These are phyloP conservation scores for Cyanistes caeruleus DNA, from an alignment of 2,113 vertebrate species.

Conservation along the genomic window DNA sequence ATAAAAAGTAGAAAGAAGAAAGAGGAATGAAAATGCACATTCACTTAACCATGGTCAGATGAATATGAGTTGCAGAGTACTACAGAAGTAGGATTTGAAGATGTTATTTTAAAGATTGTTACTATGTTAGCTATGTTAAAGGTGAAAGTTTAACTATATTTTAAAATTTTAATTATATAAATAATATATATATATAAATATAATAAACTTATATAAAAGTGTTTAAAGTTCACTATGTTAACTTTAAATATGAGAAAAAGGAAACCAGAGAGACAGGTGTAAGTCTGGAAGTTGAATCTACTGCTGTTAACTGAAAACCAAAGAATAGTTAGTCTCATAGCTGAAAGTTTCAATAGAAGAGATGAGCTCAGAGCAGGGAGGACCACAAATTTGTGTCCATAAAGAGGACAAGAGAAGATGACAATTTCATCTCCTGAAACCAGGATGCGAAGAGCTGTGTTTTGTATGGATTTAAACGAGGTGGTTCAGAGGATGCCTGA, in stretches of 20 bases:
- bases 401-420: neutral
- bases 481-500: neutral
- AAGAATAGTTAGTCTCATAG: neutral
- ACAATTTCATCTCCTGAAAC: neutral
- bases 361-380: neutral
- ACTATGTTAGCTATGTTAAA: neutral
- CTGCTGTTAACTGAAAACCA: neutral
- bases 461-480: neutral
- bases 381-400: neutral
- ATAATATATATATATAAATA: neutral
- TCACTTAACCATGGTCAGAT: neutral
- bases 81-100: neutral
- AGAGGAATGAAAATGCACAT: neutral
- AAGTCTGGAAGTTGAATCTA: neutral
- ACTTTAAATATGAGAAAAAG: neutral
- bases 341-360: neutral
- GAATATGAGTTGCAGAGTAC: neutral
- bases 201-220: neutral
- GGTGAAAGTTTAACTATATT: neutral
- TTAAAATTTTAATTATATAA: neutral
- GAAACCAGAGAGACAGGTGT: neutral
- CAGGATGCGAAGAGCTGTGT: neutral
- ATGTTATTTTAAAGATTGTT: neutral
- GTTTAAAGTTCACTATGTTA: neutral
- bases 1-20: neutral